Percentiles rank a stretch among this genome's conserved stretches.
These are phyloP conservation scores for Coronaproctus castanopsis DNA, from an alignment of 2,888 invertebrate genomes.

Conservation along the genomic window DNA sequence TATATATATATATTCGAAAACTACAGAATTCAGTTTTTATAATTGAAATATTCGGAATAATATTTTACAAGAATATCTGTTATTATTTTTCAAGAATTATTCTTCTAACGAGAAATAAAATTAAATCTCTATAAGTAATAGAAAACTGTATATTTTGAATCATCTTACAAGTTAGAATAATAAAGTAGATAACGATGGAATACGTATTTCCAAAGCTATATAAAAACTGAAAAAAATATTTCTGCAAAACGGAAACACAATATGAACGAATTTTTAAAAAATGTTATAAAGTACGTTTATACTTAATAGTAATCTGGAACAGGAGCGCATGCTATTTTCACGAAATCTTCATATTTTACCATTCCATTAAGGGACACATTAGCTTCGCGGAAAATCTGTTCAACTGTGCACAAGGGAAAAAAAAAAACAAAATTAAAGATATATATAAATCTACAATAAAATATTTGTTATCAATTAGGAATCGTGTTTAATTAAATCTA, in stretches of 20 bases:
- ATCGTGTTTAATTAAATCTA: not conserved
- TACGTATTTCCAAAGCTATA: not conserved
- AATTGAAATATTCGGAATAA: too few species aligned
- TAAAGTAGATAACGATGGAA: constrained; percentile 1
- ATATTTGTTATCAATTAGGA: not conserved
- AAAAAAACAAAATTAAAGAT: constrained; percentile 1
- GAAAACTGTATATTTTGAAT: too few species aligned
- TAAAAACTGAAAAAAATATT: not conserved
- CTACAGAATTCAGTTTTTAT: too few species aligned
- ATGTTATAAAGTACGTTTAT: too few species aligned
- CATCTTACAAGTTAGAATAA: not conserved
- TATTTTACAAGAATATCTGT: too few species aligned
- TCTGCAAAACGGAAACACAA: not conserved
- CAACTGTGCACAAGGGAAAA: constrained; percentile 33
- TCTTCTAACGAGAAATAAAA: too few species aligned
- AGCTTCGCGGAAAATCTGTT: constrained; percentile 77
- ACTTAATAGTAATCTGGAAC: constrained; percentile 73
- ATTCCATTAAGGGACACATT: constrained; percentile 59
- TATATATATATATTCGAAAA: too few species aligned
- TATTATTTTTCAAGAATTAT: too few species aligned
- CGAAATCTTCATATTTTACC: constrained; percentile 77
- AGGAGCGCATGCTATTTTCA: constrained; percentile 78
- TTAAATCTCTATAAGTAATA: too few species aligned
- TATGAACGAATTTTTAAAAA: not conserved
- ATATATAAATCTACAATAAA: constrained; percentile 8